These are phyloP conservation scores for Heliconius ethilla DNA, from an alignment of 2,888 invertebrate species.

Conservation along the genomic window DNA sequence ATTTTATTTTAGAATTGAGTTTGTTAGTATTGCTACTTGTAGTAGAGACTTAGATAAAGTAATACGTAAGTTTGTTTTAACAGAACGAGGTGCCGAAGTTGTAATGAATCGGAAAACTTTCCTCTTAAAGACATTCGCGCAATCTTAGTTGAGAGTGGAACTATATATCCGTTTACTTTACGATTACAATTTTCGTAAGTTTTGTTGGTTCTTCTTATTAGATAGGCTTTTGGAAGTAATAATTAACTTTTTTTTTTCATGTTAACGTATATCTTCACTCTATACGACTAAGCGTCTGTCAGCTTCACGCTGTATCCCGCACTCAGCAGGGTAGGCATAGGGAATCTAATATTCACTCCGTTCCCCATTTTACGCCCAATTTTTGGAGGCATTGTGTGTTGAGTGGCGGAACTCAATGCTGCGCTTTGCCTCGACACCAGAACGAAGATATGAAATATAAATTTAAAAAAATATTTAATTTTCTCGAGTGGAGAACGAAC, in stretches of 20 bases:
- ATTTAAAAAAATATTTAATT: no score
- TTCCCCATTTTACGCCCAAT: no score
- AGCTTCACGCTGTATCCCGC: no score
- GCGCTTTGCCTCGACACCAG: no score
- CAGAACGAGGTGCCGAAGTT: conserved; percentile 52
- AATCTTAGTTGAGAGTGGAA: conserved; percentile 48
- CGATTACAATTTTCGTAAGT: conserved; percentile 24
- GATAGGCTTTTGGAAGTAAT: conserved; percentile 3
- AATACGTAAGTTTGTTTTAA: conserved; percentile 40
- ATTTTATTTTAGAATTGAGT: conserved; percentile 18
- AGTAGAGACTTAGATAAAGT: conserved; percentile 38
- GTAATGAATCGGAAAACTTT: conserved; percentile 62
- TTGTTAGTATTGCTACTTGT: conserved; percentile 15
- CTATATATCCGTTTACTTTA: conserved; percentile 25
- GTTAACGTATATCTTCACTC: neutral
- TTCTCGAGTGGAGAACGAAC: no score
- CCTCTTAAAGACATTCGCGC: conserved; percentile 53
- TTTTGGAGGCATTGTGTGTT: no score
- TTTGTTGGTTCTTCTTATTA: conserved; percentile 1
- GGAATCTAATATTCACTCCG: no score
- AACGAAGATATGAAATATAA: no score
- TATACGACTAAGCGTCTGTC: no score
- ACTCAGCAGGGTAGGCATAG: no score
- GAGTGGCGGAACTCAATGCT: no score
- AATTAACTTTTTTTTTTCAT: neutral